These are phyloP conservation scores for Labia minor DNA, from an alignment of 2,888 invertebrate species.

Conservation along the genomic window DNA sequence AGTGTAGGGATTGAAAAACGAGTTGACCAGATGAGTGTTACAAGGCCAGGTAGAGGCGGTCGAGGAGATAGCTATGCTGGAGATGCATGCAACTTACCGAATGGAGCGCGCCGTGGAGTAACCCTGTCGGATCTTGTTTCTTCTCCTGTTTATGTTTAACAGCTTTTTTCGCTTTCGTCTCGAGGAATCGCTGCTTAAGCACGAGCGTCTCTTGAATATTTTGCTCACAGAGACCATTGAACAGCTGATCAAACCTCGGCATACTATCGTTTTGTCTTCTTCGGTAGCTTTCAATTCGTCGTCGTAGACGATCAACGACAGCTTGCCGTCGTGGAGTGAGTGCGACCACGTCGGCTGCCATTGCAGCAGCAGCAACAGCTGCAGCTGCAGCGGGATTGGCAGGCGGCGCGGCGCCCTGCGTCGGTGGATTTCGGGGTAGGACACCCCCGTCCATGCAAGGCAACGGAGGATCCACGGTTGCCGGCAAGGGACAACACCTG, in stretches of 20 bases:
- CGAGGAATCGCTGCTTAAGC: conserved; percentile 79
- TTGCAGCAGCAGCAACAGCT: conserved; percentile 28
- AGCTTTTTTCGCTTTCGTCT: conserved; percentile 79
- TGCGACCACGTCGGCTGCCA: conserved; percentile 46
- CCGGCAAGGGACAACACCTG: conserved; percentile 24
- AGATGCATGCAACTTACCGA: conserved; percentile 48
- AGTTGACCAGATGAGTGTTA: neutral
- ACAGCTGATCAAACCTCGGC: conserved; percentile 78
- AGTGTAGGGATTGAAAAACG: too few relatives aligned
- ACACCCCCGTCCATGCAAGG: conserved; percentile 39
- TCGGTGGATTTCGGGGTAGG: conserved; percentile 54
- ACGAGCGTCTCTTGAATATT: conserved; percentile 81
- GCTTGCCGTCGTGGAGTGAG: conserved; percentile 72
- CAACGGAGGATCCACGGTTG: conserved; percentile 27
- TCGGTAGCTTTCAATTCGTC: conserved; percentile 79
- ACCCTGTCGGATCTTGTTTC: conserved; percentile 43
- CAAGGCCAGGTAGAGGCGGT: neutral
- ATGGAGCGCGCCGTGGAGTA: conserved; percentile 44
- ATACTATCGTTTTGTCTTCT: conserved; percentile 74
- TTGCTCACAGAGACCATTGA: conserved; percentile 78
- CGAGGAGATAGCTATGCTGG: neutral
- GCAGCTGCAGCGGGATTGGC: conserved; percentile 43
- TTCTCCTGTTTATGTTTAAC: conserved; percentile 59
- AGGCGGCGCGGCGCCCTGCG: conserved; percentile 37
- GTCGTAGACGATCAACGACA: conserved; percentile 70